Conservation (phyloP, 1,140 invertebrate species). For the Ganaspis sp. region DNA sequence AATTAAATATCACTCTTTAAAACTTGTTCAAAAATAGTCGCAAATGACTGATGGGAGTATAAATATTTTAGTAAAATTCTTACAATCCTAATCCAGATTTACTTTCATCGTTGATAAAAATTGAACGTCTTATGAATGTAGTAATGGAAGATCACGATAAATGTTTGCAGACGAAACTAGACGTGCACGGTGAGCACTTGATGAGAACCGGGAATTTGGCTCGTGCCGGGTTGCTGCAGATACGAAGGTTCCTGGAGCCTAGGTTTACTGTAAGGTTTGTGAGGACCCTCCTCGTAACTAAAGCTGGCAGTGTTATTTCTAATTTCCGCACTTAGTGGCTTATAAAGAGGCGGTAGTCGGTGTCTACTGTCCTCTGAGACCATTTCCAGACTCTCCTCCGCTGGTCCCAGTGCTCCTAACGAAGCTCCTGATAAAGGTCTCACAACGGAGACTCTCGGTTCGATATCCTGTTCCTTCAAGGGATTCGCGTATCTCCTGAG, state of each 20-base stretch:
- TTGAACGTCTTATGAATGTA: not conserved
- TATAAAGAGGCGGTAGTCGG: constrained; percentile 78
- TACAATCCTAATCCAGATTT: too few species aligned
- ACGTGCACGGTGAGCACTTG: constrained; percentile 79
- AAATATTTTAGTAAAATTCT: too few species aligned
- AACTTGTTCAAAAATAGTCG: not conserved
- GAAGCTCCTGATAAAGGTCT: constrained; percentile 78
- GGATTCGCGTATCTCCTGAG: constrained; percentile 83
- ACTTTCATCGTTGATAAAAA: too few species aligned
- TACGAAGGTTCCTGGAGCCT: constrained; percentile 75
- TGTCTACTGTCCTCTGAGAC: constrained; percentile 78
- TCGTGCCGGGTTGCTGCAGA: constrained; percentile 66
- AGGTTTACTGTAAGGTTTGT: constrained; percentile 88
- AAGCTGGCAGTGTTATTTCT: constrained; percentile 87
- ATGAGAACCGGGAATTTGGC: constrained; percentile 65
- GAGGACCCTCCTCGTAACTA: constrained; percentile 80
- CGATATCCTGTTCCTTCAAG: constrained; percentile 77
- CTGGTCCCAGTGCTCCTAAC: constrained; percentile 67
- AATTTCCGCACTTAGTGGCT: constrained; percentile 80
- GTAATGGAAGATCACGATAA: constrained; percentile 1
- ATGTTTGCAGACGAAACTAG: constrained; percentile 56
- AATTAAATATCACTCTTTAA: too few species aligned
- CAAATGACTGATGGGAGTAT: too few species aligned
- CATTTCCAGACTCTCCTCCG: constrained; percentile 81
- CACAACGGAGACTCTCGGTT: constrained; percentile 78